Base-by-base conservation (phyloP, 2,888 invertebrate genomes). In the Odontothrips loti region DNA sequence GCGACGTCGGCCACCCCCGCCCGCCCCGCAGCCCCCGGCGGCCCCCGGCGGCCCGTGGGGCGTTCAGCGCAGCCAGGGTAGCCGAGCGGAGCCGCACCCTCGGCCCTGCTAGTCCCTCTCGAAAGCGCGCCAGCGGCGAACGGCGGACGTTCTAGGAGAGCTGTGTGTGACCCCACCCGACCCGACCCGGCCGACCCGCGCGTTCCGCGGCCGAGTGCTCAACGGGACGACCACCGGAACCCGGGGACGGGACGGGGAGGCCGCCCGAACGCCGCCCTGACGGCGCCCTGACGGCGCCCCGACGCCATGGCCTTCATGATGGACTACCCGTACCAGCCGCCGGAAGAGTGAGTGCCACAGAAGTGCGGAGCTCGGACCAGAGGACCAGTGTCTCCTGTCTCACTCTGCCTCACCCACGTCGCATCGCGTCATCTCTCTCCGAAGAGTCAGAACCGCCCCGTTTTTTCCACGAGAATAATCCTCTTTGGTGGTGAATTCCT, bases 241-340 rank as follows among this genome's bases (percentile, higher is more conserved):
- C 34, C 34, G 34, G 34, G 34, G 34, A n/a, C n/a, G n/a, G n/a
- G n/a, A n/a, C n/a, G n/a, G n/a, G n/a, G 1, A 6, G 4, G 3
- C 15, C 9, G 15, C 51, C 51, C 51, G 51, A 4, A 17, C 15
- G 48, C 48, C 48, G 51, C 51, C 51, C n/a, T n/a, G n/a, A n/a
- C n/a, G n/a, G n/a, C n/a, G n/a, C n/a, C n/a, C n/a, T n/a, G n/a
- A n/a, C n/a, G n/a, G n/a, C n/a, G 51, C 4, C 51, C 2, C 51
- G n/a, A n/a, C 68, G 51, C 29, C 51, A 80, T 48, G 80, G 47
- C 51, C 80, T 51, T 48, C 80, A 80, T 48, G 23, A 47, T 58
- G 80, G 79, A 48, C 34, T 47, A 80, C 43, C 68, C 48, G 10
- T 58, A 15, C 58, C 58, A 17, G 51, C 51, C 51, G 1, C 6